Evolutionary conservation across 2,888 invertebrate species (phyloP).

Genomic region (Pristionchus entomophagus): DNA sequence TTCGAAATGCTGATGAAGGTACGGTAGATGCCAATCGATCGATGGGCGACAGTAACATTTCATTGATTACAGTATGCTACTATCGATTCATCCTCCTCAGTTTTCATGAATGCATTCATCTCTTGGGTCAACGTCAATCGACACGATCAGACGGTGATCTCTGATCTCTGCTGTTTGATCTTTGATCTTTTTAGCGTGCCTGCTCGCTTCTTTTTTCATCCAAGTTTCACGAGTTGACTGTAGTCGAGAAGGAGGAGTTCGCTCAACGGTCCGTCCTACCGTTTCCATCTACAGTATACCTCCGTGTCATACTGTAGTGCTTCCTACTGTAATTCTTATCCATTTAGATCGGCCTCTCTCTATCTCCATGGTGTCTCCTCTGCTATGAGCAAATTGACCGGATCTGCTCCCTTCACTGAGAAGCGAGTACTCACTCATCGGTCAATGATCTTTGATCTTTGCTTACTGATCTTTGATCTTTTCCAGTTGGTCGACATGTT

Average conservation of each 20-base stretch:
- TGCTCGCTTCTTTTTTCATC: not conserved
- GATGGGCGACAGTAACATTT: not conserved
- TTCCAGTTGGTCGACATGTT: constrained; percentile 17
- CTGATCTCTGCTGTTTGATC: not conserved
- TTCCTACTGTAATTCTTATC: not conserved
- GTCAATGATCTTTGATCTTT: not conserved
- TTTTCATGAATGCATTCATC: constrained; percentile 12
- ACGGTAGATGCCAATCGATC: not conserved
- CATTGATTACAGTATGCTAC: not conserved
- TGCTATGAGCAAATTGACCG: not conserved
- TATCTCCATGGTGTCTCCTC: constrained; percentile 4
- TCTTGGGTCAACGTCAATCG: not conserved
- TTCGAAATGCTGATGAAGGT: constrained; percentile 30
- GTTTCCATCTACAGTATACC: not conserved
- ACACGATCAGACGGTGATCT: constrained; percentile 26
- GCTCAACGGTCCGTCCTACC: not conserved
- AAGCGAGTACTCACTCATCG: not conserved
- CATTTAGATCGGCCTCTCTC: not conserved
- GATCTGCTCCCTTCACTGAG: not conserved
- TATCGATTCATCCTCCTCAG: not conserved
- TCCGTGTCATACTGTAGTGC: not conserved
- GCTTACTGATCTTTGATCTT: not conserved
- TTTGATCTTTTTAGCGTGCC: constrained; percentile 20
- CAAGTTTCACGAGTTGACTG: not conserved
- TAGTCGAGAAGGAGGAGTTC: not conserved